A percentile compares a stretch with the other conserved stretches of the same genome.
Evolutionary conservation across 1,140 invertebrate genomes (phyloP).

Genomic region (Dinothrombium tinctorium): DNA sequence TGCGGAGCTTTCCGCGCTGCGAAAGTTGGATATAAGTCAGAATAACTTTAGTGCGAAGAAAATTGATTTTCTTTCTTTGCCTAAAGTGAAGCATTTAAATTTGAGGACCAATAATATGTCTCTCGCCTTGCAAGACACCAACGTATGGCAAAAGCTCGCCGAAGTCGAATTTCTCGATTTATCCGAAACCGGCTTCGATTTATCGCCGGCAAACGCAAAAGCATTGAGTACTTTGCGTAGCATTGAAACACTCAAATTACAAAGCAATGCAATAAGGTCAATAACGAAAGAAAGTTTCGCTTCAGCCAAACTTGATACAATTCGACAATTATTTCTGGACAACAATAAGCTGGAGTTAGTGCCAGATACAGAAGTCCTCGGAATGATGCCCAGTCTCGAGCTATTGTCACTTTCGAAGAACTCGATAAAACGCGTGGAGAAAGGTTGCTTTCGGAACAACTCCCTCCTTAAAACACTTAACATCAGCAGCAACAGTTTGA

Average conservation of each 20-base stretch:
- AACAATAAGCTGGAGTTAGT: conserved; percentile 43
- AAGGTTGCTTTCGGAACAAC: conserved; percentile 12
- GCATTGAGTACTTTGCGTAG: conserved; percentile 14
- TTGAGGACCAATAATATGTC: conserved; percentile 48
- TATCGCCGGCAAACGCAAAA: not conserved
- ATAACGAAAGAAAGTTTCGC: conserved; percentile 27
- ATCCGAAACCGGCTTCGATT: conserved; percentile 5
- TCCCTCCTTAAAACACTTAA: conserved; percentile 18
- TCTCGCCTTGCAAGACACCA: not conserved
- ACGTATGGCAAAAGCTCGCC: too few species aligned
- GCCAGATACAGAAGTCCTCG: conserved; percentile 41
- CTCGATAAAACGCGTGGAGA: conserved; percentile 12
- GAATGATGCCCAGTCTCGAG: conserved; percentile 43
- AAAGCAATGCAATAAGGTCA: conserved; percentile 36
- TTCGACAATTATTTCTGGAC: conserved; percentile 47
- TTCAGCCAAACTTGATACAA: conserved; percentile 25
- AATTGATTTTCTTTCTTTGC: conserved; percentile 7
- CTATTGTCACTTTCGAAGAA: conserved; percentile 19
- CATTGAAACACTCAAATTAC: conserved; percentile 43
- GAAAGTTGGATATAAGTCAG: conserved; percentile 39
- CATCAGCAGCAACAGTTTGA: conserved; percentile 42
- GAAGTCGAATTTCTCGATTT: too few species aligned
- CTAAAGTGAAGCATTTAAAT: conserved; percentile 24
- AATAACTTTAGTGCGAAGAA: conserved; percentile 33
- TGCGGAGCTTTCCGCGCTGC: conserved; percentile 33